Base-by-base conservation (phyloP, 2,113 vertebrate genomes). In the Sialia sialis region DNA sequence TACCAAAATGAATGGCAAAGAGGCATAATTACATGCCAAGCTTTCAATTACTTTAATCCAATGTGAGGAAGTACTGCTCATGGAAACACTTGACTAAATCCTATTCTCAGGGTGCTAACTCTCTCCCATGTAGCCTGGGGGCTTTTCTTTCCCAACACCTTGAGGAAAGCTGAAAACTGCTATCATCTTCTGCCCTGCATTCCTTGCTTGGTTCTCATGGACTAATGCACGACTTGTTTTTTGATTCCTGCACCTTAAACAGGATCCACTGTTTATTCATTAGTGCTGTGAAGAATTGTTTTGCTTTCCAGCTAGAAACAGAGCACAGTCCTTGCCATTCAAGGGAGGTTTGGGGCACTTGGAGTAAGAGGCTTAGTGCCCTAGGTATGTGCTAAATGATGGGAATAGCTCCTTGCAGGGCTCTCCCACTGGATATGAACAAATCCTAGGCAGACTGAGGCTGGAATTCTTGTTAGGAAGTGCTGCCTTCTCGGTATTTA, bases 171-270 rank as follows among this genome's bases (percentile, higher is more conserved):
- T 62, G 62, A 66, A 41, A 64, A 51, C n/a, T 43, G 48, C 11
- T 38, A 7, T 11, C 1, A 3, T 32, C 22, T 49, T 55, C 70
- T 91, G 49, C 32, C 30, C 22, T 62, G 44, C 3, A 3, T 43
- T 84, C 38, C 44, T 64, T 77, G 20, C 25, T 74, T 84, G 32
- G 10, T 59, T 81, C 49, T 74, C 2, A 1, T 43, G 58, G 11
- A 6, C 10, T 75, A n/a, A 34, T 36, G 27, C 6, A 16, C 1
- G 6, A 7, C 9, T 15, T 1, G 6, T 1, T 58, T 48, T 52
- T 36, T 52, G 39, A 54, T 72, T 79, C 29, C 27, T 72, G 34
- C 16, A 17, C n/a, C 18, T 82, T 34, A 13, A 55, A 34, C 15
- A 62, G 11, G 6, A 34, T 64, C 6, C 7, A 7, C 7, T 44